phyloP scores from a whole-genome alignment of 2,113 vertebrate genomes.

The Mixornis gularis region DNA sequence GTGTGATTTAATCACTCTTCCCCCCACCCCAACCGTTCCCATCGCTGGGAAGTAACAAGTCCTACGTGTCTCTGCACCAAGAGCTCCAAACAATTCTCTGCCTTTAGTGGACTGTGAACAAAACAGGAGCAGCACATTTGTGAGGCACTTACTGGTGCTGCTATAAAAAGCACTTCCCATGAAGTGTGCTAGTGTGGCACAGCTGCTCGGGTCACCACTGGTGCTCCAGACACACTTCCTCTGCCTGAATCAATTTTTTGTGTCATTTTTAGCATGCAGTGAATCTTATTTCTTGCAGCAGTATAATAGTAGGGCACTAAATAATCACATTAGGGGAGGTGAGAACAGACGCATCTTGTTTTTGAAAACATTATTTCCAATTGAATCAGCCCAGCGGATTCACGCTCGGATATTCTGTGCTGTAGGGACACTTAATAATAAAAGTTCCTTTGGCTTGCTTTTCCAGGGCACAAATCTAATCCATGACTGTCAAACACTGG shows the following conservation, averaged over 20 bases:
- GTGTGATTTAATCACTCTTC: background rate
- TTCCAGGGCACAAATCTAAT: background rate
- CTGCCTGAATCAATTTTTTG: background rate
- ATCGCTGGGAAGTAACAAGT: background rate
- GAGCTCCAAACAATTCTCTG: rapidly evolving
- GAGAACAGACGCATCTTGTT: constrained; percentile 16
- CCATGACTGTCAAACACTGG: background rate
- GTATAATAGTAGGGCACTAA: constrained; percentile 22
- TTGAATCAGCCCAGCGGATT: background rate
- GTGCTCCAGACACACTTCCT: background rate
- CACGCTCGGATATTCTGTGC: background rate
- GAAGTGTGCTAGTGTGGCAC: background rate
- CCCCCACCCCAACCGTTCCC: background rate
- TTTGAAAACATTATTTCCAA: constrained; percentile 27
- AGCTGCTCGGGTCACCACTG: background rate
- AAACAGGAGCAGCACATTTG: background rate
- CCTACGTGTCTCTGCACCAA: background rate
- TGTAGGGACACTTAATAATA: background rate
- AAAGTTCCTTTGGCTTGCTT: background rate
- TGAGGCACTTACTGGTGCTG: background rate
- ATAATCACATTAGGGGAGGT: constrained; percentile 29
- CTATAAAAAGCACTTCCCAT: background rate
- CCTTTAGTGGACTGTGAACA: background rate
- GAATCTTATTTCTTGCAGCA: background rate
- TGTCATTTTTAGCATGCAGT: constrained; percentile 18